Evolutionary conservation across 1,140 invertebrate genomes (phyloP), one percentile per base, ranked within the genome.

Genomic region (Bombus fervidus): DNA sequence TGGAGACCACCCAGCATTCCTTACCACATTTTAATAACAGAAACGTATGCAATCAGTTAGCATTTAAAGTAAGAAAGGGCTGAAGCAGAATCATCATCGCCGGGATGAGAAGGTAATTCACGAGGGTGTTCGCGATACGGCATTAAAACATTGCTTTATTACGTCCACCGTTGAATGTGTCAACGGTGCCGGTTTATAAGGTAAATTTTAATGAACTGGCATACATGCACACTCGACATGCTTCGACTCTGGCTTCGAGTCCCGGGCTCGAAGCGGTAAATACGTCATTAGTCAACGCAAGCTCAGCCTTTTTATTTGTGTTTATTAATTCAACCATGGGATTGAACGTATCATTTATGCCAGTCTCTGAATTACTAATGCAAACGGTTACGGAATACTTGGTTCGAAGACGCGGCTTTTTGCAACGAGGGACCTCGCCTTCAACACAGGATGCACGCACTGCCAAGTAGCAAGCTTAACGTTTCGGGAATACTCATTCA

Each of bases 171-270:
- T 82, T 94, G 93, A 94, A 94, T 93, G 90, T 91, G 85, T 92
- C 91, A 93, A 94, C 90, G 92, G 89, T 91, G 80, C 87, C 86
- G 90, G 91, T 90, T 93, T 92, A 93, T 93, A 94, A 94, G 91
- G 92, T 92, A 94, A 95, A 95, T 94, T 94, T 95, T 95, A 95
- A 95, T 94, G 94, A 95, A 94, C 90, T 89, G 86, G 78, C 89
- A 84, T 90, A 87, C 89, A 92, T 89, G 83, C 43, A 57, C 84
- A 31, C 64, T 71, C 82, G 76, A 43, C 73, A 9, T 41, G 81
- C 41, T 69, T 93, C 86, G 88, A 91, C 86, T 87, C 90, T n/a
- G 78, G 76, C 89, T 89, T 71, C 34, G 71, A 78, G n/a, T 31
- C 68, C 81, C 72, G 85, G 89, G 91, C 91, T 91, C 64, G 89